Conservation (phyloP, 2,113 vertebrate genomes). For the Seriola dumerili region DNA sequence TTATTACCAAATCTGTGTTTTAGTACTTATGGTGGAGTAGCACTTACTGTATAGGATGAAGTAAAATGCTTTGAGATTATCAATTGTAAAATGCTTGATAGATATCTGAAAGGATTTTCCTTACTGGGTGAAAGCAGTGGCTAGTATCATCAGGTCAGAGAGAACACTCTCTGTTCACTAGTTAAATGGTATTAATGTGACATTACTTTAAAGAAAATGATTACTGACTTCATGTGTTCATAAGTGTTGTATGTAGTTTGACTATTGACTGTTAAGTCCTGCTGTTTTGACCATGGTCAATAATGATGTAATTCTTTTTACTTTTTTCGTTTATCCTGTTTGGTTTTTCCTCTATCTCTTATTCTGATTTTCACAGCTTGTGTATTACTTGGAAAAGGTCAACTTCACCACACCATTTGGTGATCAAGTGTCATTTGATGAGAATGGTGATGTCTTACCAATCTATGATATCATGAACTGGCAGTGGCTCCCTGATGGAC, state of each 20-base stretch:
- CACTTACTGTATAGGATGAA: too few relatives aligned
- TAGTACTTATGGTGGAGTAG: background rate
- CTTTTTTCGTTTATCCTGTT: too few relatives aligned
- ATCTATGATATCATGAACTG: slow-evolving; percentile 84
- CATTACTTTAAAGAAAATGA: too few relatives aligned
- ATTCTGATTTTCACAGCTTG: slow-evolving; percentile 57
- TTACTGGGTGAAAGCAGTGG: background rate
- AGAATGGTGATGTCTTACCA: slow-evolving; percentile 79
- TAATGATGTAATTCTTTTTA: too few relatives aligned
- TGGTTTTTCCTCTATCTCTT: too few relatives aligned
- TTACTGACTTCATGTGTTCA: too few relatives aligned
- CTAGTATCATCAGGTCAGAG: too few relatives aligned
- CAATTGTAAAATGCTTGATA: background rate
- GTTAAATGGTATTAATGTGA: too few relatives aligned
- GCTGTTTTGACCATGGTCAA: too few relatives aligned
- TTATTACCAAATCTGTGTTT: background rate
- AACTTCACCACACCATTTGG: slow-evolving; percentile 79
- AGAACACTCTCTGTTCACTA: too few relatives aligned
- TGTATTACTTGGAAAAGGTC: slow-evolving; percentile 76
- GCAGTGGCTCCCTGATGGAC: slow-evolving; percentile 69
- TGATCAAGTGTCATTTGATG: slow-evolving; percentile 80
- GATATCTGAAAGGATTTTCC: background rate
- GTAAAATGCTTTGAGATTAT: background rate
- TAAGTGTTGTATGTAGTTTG: too few relatives aligned
- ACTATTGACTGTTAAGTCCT: too few relatives aligned